Conservation (phyloP, 2,797 vertebrate species). For the Lithobates sylvaticus region DNA sequence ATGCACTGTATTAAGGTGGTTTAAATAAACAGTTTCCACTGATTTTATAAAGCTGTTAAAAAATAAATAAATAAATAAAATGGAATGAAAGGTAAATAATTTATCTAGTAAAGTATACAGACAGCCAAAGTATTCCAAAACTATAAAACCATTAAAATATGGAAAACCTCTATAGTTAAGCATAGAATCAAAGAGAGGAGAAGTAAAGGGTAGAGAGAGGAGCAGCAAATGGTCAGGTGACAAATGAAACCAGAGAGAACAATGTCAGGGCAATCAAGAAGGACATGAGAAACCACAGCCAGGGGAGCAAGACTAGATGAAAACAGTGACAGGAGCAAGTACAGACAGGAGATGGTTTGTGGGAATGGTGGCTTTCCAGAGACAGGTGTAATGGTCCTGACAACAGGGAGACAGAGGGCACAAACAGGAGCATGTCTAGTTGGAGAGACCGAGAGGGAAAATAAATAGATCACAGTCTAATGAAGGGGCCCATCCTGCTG, state of each 20-base stretch:
- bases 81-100: too few species aligned
- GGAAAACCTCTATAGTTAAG: too few species aligned
- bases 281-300: background rate
- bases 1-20: too few species aligned
- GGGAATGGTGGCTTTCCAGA: background rate
- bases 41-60: too few species aligned
- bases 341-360: background rate
- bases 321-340: background rate
- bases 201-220: background rate
- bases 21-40: too few species aligned
- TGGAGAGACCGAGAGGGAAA: background rate
- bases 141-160: too few species aligned
- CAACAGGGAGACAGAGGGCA: background rate
- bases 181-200: too few species aligned
- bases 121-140: too few species aligned
- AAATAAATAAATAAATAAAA: too few species aligned
- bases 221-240: background rate
- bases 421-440: background rate
- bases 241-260: background rate
- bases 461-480: background rate
- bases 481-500: background rate
- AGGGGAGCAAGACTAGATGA: background rate
- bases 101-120: too few species aligned
- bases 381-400: background rate
- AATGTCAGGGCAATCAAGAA: background rate